Evolutionary conservation across 2,888 invertebrate species (phyloP).

Genomic region (Pammene aurita): DNA sequence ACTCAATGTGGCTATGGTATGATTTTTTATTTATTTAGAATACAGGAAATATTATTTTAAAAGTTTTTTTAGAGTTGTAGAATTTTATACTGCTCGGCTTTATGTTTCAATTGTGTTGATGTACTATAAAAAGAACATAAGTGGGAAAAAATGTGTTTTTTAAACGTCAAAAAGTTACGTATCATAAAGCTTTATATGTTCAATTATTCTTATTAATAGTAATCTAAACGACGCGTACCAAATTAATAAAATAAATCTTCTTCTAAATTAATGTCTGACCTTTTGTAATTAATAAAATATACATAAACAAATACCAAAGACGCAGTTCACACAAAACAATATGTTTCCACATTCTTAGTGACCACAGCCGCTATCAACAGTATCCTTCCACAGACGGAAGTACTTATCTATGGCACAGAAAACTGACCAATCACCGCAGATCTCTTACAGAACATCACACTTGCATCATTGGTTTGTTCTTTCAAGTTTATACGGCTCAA

Average conservation of each 20-base stretch:
- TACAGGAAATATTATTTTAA: background rate
- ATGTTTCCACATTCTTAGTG: slow-evolving; percentile 50
- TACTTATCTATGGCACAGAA: slow-evolving; percentile 68
- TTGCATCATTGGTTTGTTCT: slow-evolving; percentile 56
- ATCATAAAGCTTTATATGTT: too few species aligned
- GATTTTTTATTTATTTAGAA: background rate
- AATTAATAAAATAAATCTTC: too few species aligned
- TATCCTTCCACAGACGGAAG: slow-evolving; percentile 62
- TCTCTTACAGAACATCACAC: slow-evolving; percentile 54
- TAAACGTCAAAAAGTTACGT: too few species aligned
- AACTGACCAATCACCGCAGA: slow-evolving; percentile 62
- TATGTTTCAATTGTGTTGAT: too few species aligned
- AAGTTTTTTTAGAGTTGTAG: background rate
- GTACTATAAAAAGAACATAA: too few species aligned
- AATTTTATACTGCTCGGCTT: too few species aligned
- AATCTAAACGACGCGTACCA: too few species aligned
- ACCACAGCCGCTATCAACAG: slow-evolving; percentile 49
- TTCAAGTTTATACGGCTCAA: slow-evolving; percentile 56
- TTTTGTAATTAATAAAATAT: too few species aligned
- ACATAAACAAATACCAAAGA: background rate
- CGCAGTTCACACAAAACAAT: slow-evolving; percentile 6
- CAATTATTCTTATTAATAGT: too few species aligned
- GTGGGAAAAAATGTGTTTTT: too few species aligned
- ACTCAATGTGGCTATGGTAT: slow-evolving; percentile 27
- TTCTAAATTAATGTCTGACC: too few species aligned